Evolutionary conservation across 2,888 invertebrate species (phyloP), one percentile per base, ranked within the genome.

Genomic region (Sphaeridia pumilis): DNA sequence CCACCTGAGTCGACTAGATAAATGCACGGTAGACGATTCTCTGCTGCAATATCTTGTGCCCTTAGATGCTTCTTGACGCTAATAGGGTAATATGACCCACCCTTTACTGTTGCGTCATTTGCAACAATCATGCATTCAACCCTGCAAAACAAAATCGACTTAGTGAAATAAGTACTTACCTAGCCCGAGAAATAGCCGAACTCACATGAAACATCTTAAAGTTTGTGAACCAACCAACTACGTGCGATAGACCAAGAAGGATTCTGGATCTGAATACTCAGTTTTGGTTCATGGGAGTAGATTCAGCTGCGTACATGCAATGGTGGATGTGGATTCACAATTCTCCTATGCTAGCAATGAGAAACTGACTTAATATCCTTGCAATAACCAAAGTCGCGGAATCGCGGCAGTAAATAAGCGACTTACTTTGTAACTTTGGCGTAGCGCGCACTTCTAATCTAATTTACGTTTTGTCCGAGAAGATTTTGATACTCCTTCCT

Each of bases 21-120:
- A 69, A 97, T 82, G 71, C 97, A 98, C 7, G 98, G 94, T 58
- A 98, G 77, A 35, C 80, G 76, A 72, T 94, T 94, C 73, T 94
- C 84, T 67, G 80, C 72, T 0, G 94, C 97, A 61, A 97, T 87
- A 70, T 92, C 86, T 72, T 97, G 95, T 2, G 95, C 95, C 58
- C 98, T 75, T 49, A 97, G 72, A 70, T 98, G 95, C 72, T 98
- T 98, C 72, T 95, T 97, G 2, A 93, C 88, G 1, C 94, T 94
- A 38, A 95, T 81, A 2, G 98, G 97, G 71, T 92, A 97, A 70
- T 95, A 98, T 28, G 87, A 83, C 25, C 97, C 97, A 25, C 88
- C 97, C 75, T 98, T 98, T 20, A 98, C 92, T 1, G 97, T 97
- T 0, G 97, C 88, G 73, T 98, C 98, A 73, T 97, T 98, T 34